Conservation (phyloP, 2,797 vertebrate species). For the Scomberomorus guttatus region DNA sequence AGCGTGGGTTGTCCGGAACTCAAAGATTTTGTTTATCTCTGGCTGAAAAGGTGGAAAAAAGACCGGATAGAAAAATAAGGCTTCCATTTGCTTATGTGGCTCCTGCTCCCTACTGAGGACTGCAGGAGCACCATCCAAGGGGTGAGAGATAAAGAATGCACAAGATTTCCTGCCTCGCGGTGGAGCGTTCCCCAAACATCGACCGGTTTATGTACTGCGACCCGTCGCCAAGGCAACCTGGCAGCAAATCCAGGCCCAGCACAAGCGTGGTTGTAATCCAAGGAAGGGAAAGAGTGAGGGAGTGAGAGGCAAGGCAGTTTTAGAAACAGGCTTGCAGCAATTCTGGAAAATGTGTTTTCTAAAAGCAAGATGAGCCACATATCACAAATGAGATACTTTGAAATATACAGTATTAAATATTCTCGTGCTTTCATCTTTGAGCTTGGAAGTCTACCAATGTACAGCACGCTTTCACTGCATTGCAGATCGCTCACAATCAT, state of each 20-base stretch:
- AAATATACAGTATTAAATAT: conserved; percentile 3
- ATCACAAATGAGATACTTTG: not conserved
- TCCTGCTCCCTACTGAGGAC: conserved; percentile 41
- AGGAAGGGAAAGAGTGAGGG: conserved; percentile 45
- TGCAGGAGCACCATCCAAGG: conserved; percentile 55
- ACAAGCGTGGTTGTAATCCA: conserved; percentile 53
- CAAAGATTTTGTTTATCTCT: conserved; percentile 36
- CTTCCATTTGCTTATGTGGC: conserved; percentile 38
- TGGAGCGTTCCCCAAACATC: conserved; percentile 75
- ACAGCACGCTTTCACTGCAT: conserved; percentile 5
- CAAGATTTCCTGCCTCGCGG: conserved; percentile 85
- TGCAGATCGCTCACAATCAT: conserved; percentile 3
- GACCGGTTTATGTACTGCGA: conserved; percentile 78
- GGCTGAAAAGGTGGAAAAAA: conserved; percentile 40
- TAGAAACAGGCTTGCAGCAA: conserved; percentile 29
- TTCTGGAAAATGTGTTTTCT: conserved; percentile 1
- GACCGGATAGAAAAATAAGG: conserved; percentile 32
- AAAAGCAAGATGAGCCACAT: conserved; percentile 2
- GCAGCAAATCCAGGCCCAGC: conserved; percentile 65
- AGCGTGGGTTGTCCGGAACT: not conserved
- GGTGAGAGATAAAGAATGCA: conserved; percentile 85
- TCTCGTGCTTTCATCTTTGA: not conserved
- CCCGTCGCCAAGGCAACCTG: conserved; percentile 82
- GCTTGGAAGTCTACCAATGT: not conserved
- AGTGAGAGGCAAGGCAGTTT: conserved; percentile 42